Conservation (phyloP, 2,888 invertebrate genomes). For the Alviniconcha strummeri region DNA sequence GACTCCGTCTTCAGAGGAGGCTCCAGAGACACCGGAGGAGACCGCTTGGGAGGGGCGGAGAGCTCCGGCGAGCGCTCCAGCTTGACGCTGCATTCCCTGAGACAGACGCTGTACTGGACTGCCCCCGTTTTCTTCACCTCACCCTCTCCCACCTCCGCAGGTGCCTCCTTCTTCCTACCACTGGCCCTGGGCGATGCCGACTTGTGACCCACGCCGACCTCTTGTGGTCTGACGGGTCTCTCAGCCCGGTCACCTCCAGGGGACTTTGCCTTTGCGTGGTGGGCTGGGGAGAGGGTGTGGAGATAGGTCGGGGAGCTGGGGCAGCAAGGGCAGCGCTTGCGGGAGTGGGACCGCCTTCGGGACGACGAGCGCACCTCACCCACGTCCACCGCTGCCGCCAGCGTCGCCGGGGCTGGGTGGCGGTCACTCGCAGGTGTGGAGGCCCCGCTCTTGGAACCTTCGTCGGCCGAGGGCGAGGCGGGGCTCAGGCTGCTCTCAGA, state of each 20-base stretch:
- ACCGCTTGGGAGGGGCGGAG: too few species aligned
- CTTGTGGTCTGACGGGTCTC: too few species aligned
- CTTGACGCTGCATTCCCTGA: conserved; percentile 11
- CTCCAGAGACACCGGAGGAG: too few species aligned
- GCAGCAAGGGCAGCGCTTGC: conserved; percentile 7
- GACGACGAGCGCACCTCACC: background rate
- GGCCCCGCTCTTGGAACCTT: too few species aligned
- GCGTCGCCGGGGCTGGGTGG: background rate
- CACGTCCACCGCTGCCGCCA: too few species aligned
- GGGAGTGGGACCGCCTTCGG: background rate
- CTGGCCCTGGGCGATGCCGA: too few species aligned
- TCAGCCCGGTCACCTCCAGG: too few species aligned
- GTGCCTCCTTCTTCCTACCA: background rate
- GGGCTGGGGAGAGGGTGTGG: background rate
- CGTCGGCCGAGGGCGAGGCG: background rate
- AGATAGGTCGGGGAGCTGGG: background rate
- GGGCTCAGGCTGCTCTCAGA: background rate
- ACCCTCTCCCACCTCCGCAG: background rate
- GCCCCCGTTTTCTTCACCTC: background rate
- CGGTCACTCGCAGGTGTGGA: too few species aligned
- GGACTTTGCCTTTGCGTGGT: too few species aligned
- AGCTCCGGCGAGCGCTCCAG: background rate
- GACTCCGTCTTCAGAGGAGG: too few species aligned
- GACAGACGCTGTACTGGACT: background rate
- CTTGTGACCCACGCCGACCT: too few species aligned